Conservation (phyloP, 2,888 invertebrate species). For the Eubasilissa splendida region DNA sequence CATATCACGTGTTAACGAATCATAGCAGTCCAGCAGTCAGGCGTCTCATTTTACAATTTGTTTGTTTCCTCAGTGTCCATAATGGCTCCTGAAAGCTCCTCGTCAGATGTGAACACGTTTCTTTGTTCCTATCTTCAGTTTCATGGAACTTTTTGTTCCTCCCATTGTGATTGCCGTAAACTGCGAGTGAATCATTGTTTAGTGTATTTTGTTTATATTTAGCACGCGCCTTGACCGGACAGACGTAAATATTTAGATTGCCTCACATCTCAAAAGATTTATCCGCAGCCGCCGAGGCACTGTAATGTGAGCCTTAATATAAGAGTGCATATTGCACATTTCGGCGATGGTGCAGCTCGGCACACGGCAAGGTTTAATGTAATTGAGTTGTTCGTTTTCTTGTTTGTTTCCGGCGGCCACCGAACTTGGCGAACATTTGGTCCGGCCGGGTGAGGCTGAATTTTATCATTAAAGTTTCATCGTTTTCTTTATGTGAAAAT, state of each 20-base stretch:
- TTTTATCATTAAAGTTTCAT: neutral
- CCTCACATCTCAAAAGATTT: constrained; percentile 19
- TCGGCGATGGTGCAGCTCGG: neutral
- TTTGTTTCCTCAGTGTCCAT: neutral
- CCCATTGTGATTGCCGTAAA: constrained; percentile 31
- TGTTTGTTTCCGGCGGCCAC: constrained; percentile 29
- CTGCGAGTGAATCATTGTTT: constrained; percentile 36
- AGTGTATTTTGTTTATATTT: constrained; percentile 53
- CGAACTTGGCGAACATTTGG: constrained; percentile 30
- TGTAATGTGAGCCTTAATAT: constrained; percentile 14
- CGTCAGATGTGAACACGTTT: constrained; percentile 12
- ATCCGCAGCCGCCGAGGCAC: neutral
- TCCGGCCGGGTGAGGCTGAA: neutral
- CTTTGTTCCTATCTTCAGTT: constrained; percentile 22
- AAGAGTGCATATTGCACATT: constrained; percentile 33
- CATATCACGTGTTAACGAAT: neutral
- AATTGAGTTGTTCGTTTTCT: neutral
- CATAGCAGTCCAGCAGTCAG: neutral
- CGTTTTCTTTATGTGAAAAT: neutral
- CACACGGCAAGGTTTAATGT: constrained; percentile 15
- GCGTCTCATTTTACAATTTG: neutral
- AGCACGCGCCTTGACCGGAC: constrained; percentile 48
- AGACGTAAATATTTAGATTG: constrained; percentile 51
- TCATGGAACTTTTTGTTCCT: constrained; percentile 24
- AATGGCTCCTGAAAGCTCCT: neutral